phyloP scores from a whole-genome alignment of 1,140 invertebrate species.

The Anastatus disparis region DNA sequence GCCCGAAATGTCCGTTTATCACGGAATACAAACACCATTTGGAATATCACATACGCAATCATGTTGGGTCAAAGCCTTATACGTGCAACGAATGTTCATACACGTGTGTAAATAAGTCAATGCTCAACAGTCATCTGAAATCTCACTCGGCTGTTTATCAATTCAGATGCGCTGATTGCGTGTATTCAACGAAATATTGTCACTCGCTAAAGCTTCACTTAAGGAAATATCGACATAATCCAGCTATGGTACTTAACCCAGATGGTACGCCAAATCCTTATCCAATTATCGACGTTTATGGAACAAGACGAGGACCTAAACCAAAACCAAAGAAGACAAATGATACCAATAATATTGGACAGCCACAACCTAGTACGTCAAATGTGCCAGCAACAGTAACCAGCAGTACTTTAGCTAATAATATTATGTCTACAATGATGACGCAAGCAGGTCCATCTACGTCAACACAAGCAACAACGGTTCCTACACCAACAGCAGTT shows the following conservation, averaged over 20 bases:
- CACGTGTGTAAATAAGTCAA: slow-evolving; percentile 98
- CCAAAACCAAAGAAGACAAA: slow-evolving; percentile 65
- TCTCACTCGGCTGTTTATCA: slow-evolving; percentile 97
- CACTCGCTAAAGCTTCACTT: slow-evolving; percentile 97
- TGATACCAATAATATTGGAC: no score
- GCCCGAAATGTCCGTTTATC: slow-evolving; percentile 94
- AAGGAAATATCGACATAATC: slow-evolving; percentile 89
- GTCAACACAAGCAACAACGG: no score
- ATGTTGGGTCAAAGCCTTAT: slow-evolving; percentile 95
- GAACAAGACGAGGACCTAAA: slow-evolving; percentile 82
- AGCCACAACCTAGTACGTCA: no score
- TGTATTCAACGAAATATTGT: slow-evolving; percentile 98
- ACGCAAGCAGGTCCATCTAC: no score
- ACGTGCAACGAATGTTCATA: slow-evolving; percentile 94
- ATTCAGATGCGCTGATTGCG: slow-evolving; percentile 93
- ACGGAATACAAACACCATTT: slow-evolving; percentile 99
- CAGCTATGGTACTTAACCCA: slow-evolving; percentile 85
- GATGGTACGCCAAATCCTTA: slow-evolving; percentile 88
- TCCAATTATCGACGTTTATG: slow-evolving; percentile 91
- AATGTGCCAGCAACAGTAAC: background rate
- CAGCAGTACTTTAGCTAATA: no score
- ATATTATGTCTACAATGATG: no score
- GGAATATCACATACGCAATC: slow-evolving; percentile 96
- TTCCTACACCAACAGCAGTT: background rate
- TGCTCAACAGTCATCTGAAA: slow-evolving; percentile 99